Evolutionary conservation across 2,113 vertebrate genomes (phyloP).

Genomic region (Argyrosomus japonicus): DNA sequence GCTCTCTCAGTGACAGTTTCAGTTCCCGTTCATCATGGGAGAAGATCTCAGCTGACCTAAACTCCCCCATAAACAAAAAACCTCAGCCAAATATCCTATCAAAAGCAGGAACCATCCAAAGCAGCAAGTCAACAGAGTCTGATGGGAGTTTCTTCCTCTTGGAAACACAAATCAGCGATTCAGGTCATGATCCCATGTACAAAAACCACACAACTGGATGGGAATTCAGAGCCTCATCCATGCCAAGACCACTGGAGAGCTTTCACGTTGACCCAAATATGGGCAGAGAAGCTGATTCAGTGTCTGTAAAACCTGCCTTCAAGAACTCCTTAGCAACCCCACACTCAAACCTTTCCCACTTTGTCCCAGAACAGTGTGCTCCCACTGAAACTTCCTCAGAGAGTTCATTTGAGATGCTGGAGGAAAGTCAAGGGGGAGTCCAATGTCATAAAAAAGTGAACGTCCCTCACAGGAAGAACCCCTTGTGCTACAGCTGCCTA

Average conservation of each 20-base stretch:
- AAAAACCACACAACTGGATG: background rate
- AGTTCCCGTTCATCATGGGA: constrained; percentile 83
- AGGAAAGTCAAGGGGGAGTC: constrained; percentile 4
- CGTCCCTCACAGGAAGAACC: constrained; percentile 41
- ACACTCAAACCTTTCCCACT: background rate
- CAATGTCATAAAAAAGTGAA: background rate
- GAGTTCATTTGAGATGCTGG: constrained; percentile 70
- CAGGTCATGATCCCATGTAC: background rate
- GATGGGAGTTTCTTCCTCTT: constrained; percentile 57
- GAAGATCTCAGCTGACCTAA: constrained; percentile 61
- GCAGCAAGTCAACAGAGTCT: constrained; percentile 27
- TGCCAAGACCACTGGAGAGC: constrained; percentile 11
- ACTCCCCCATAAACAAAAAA: constrained; percentile 28
- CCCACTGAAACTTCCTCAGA: constrained; percentile 59
- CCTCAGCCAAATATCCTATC: background rate
- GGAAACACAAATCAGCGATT: constrained; percentile 37
- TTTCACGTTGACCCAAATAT: background rate
- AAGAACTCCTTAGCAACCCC: background rate
- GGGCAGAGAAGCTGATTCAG: background rate
- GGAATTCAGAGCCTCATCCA: background rate
- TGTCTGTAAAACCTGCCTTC: background rate
- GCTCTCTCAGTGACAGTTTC: constrained; percentile 73
- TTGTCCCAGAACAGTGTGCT: constrained; percentile 18
- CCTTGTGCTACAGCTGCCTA: constrained; percentile 68
- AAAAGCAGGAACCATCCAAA: constrained; percentile 29